These are phyloP conservation scores for Drosophila lacicola DNA, from an alignment of 2,888 invertebrate genomes.

Conservation along the genomic window DNA sequence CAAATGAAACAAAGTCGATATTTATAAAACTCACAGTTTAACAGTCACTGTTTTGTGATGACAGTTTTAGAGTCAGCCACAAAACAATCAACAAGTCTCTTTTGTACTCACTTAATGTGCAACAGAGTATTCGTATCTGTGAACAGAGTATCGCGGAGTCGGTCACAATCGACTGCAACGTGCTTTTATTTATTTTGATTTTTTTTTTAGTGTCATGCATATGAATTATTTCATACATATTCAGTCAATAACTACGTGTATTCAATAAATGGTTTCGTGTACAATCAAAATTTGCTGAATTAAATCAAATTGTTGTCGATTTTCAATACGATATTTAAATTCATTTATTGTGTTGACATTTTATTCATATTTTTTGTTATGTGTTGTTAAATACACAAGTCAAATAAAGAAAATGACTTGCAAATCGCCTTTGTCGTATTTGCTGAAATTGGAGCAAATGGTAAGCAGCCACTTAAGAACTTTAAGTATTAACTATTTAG, in stretches of 20 bases:
- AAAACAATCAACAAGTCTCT: too few species aligned
- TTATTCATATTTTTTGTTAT: not conserved
- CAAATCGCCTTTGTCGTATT: constrained; percentile 64
- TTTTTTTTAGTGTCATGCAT: constrained; percentile 38
- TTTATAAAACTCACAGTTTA: too few species aligned
- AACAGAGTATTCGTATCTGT: not conserved
- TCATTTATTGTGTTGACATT: constrained; percentile 4
- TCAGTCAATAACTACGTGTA: constrained; percentile 8
- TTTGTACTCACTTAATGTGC: too few species aligned
- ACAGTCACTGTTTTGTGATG: too few species aligned
- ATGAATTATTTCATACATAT: constrained; percentile 17
- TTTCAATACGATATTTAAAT: constrained; percentile 24
- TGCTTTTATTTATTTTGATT: constrained; percentile 2
- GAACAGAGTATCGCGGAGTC: not conserved
- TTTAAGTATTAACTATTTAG: not conserved
- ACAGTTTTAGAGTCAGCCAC: too few species aligned
- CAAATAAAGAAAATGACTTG: constrained; percentile 50
- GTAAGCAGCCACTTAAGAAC: constrained; percentile 57
- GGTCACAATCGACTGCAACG: not conserved
- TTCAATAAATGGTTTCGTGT: constrained; percentile 25
- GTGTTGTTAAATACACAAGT: constrained; percentile 4
- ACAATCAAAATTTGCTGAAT: constrained; percentile 31
- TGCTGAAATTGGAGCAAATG: constrained; percentile 83
- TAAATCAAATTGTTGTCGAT: constrained; percentile 11
- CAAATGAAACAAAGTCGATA: too few species aligned